phyloP scores from a whole-genome alignment of 2,888 invertebrate species.

The Steromphala cineraria region DNA sequence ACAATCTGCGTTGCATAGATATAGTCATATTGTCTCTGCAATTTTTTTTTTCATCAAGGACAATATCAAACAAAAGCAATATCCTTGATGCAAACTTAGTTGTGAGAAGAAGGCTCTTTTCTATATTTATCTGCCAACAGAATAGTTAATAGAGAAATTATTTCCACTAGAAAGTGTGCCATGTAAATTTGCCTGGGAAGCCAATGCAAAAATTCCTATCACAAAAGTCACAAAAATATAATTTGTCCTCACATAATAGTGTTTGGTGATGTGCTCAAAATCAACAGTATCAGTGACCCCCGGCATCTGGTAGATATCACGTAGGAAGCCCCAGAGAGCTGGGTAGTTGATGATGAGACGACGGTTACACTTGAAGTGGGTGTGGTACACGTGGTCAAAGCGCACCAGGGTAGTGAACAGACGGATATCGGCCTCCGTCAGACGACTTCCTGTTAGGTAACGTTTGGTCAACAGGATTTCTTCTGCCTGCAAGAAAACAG shows the following conservation, averaged over 20 bases:
- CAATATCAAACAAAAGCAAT: too few species aligned
- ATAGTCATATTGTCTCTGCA: too few species aligned
- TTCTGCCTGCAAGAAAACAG: slow-evolving; percentile 65
- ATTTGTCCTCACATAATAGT: slow-evolving; percentile 59
- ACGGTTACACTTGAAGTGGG: slow-evolving; percentile 70
- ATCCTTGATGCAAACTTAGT: too few species aligned
- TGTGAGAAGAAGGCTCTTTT: too few species aligned
- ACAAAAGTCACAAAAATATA: too few species aligned
- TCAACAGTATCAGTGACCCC: slow-evolving; percentile 68
- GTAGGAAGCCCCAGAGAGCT: slow-evolving; percentile 67
- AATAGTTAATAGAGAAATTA: too few species aligned
- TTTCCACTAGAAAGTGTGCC: too few species aligned
- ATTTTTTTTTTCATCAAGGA: too few species aligned
- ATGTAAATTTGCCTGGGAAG: too few species aligned
- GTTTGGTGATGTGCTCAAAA: slow-evolving; percentile 65
- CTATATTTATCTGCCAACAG: too few species aligned
- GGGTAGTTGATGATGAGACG: slow-evolving; percentile 68
- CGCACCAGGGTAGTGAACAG: slow-evolving; percentile 69
- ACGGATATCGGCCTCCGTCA: slow-evolving; percentile 73
- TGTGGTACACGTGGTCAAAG: slow-evolving; percentile 71
- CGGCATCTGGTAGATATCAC: slow-evolving; percentile 67
- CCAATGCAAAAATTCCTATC: too few species aligned
- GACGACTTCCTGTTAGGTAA: slow-evolving; percentile 58
- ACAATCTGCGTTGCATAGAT: too few species aligned
- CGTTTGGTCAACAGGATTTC: slow-evolving; percentile 60